Percentiles rank a stretch among this genome's conserved stretches.
Conservation (phyloP, 2,113 vertebrate genomes). For the Cyanoramphus novaezelandiae region DNA sequence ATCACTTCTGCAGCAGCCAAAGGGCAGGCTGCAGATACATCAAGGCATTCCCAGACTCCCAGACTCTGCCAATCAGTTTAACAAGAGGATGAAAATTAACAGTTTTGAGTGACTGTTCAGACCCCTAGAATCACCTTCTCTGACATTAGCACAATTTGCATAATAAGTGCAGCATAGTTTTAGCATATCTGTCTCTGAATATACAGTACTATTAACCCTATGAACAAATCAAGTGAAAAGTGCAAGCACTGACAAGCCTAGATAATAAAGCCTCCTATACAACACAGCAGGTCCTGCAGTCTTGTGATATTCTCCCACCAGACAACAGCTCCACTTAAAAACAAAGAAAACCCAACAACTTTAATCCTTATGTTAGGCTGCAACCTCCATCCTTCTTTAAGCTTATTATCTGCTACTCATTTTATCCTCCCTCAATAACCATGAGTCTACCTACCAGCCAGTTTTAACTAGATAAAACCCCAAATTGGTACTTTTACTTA, state of each 20-base stretch:
- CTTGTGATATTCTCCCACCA: not conserved
- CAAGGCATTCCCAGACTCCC: not conserved
- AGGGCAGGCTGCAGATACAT: not conserved
- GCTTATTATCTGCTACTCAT: not conserved
- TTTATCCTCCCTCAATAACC: not conserved
- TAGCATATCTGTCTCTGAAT: conserved; percentile 4
- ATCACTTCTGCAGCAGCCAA: not conserved
- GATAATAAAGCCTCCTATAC: not conserved
- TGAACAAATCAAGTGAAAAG: conserved; percentile 9
- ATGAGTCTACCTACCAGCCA: not conserved
- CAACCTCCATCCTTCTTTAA: not conserved
- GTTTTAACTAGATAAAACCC: not conserved
- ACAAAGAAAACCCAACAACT: not conserved
- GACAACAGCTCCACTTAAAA: not conserved
- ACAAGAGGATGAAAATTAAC: conserved; percentile 36
- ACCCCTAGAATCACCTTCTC: not conserved
- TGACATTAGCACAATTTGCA: conserved; percentile 35
- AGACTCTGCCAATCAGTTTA: conserved; percentile 27
- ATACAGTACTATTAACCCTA: conserved; percentile 1
- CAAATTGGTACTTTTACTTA: not conserved
- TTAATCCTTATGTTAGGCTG: not conserved
- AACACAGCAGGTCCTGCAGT: not conserved
- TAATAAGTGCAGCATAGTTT: conserved; percentile 22
- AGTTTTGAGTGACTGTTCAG: conserved; percentile 40
- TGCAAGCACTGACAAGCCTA: conserved; percentile 1